phyloP scores from a whole-genome alignment of 1,140 invertebrate species.

The Drosophila teissieri region DNA sequence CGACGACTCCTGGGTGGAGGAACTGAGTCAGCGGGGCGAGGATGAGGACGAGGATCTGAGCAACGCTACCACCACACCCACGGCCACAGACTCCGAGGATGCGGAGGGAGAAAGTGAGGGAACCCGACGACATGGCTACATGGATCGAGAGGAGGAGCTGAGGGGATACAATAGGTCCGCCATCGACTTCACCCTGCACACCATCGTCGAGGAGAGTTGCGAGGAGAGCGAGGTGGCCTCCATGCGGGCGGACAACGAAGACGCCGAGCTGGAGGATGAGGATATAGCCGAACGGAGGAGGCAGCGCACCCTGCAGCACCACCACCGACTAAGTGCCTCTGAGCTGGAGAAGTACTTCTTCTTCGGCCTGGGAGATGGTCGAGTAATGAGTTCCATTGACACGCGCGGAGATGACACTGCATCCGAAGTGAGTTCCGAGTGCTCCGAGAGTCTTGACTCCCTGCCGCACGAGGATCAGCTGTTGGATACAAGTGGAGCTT shows the following conservation, averaged over 20 bases:
- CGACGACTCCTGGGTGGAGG: conserved; percentile 94
- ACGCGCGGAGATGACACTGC: conserved; percentile 89
- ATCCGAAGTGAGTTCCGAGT: conserved; percentile 94
- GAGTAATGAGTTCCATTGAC: conserved; percentile 85
- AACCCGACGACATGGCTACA: conserved; percentile 78
- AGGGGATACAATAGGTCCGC: conserved; percentile 91
- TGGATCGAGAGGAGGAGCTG: conserved; percentile 92
- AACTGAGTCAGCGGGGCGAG: conserved; percentile 90
- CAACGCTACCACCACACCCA: conserved; percentile 85
- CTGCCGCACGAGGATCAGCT: conserved; percentile 86
- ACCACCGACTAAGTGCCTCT: conserved; percentile 89
- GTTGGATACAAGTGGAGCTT: conserved; percentile 85
- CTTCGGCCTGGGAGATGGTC: conserved; percentile 91
- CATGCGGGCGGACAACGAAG: conserved; percentile 70
- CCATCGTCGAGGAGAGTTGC: conserved; percentile 96
- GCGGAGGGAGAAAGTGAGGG: conserved; percentile 65
- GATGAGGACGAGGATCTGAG: conserved; percentile 87
- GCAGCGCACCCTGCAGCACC: conserved; percentile 81
- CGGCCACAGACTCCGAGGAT: conserved; percentile 86
- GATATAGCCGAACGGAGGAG: conserved; percentile 57
- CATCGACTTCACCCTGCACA: conserved; percentile 95
- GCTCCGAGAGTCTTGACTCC: conserved; percentile 92
- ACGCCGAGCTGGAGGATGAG: conserved; percentile 44
- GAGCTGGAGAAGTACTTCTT: conserved; percentile 97
- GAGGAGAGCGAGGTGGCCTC: conserved; percentile 93